phyloP scores from a whole-genome alignment of 2,797 vertebrate genomes.

The Nothura maculosa region DNA sequence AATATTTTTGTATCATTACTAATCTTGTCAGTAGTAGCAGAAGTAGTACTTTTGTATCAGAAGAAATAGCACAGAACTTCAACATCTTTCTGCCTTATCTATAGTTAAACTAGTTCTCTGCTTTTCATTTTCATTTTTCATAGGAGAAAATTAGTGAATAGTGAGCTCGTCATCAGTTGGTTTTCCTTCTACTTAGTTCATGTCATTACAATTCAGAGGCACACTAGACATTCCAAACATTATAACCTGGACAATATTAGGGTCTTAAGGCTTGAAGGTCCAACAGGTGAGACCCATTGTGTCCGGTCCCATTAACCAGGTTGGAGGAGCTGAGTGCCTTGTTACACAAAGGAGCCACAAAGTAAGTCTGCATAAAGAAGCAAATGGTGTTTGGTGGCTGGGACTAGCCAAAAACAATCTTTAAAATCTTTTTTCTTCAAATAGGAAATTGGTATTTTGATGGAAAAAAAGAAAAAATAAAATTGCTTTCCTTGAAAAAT shows the following conservation, averaged over 20 bases:
- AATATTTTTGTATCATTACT: conserved; percentile 3
- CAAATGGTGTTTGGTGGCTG: not conserved
- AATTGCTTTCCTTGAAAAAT: not conserved
- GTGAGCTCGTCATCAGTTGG: not conserved
- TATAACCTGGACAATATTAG: not conserved
- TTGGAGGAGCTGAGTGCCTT: not conserved
- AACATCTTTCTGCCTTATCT: not conserved
- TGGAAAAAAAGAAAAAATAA: not conserved
- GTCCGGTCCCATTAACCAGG: not conserved
- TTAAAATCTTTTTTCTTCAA: not conserved
- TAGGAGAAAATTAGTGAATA: not conserved
- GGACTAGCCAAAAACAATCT: not conserved
- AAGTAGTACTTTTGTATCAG: not conserved
- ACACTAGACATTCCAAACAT: not conserved
- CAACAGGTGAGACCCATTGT: not conserved
- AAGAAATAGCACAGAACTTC: not conserved
- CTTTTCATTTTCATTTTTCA: conserved; percentile 4
- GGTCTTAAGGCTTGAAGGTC: accelerated
- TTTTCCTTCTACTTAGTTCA: conserved; percentile 10
- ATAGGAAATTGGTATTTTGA: not conserved
- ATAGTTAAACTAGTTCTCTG: not conserved
- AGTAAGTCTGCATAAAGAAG: not conserved
- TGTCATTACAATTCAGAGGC: not conserved
- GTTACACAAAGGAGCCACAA: not conserved
- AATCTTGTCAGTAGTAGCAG: not conserved